Evolutionary conservation across 2,797 vertebrate species (phyloP).

Genomic region (Monodelphis domestica): DNA sequence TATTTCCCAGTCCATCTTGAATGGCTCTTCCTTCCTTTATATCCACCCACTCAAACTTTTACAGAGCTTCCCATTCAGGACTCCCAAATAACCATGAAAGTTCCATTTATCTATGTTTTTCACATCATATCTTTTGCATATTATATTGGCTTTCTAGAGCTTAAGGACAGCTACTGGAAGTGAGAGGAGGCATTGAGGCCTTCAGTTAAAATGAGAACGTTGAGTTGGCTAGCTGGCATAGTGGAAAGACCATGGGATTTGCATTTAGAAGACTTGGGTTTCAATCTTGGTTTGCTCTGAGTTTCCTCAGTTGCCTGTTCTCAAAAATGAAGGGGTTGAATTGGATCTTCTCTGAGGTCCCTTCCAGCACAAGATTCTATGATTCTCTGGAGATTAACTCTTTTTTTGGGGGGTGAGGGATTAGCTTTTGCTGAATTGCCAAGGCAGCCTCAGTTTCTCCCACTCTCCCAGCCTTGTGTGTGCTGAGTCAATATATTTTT

Average conservation of each 20-base stretch:
- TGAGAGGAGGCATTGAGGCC: conserved; percentile 2
- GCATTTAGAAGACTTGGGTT: background rate
- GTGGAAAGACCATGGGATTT: background rate
- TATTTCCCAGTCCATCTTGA: background rate
- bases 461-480: background rate
- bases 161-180: too few relatives aligned
- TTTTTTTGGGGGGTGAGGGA: too few relatives aligned
- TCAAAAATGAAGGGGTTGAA: background rate
- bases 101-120: background rate
- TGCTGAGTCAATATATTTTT: background rate
- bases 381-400: background rate
- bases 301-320: background rate
- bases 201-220: background rate
- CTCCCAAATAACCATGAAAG: background rate
- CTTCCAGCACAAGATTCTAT: background rate
- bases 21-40: background rate
- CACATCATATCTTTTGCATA: background rate
- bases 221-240: background rate
- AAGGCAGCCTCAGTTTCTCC: background rate
- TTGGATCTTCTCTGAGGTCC: background rate
- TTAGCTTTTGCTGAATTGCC: background rate
- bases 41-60: background rate
- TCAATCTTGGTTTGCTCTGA: background rate
- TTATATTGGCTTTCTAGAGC: conserved; percentile 26
- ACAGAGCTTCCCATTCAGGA: background rate